Conservation (phyloP, 2,888 invertebrate genomes). For the Glyphotaelius pellucidus region DNA sequence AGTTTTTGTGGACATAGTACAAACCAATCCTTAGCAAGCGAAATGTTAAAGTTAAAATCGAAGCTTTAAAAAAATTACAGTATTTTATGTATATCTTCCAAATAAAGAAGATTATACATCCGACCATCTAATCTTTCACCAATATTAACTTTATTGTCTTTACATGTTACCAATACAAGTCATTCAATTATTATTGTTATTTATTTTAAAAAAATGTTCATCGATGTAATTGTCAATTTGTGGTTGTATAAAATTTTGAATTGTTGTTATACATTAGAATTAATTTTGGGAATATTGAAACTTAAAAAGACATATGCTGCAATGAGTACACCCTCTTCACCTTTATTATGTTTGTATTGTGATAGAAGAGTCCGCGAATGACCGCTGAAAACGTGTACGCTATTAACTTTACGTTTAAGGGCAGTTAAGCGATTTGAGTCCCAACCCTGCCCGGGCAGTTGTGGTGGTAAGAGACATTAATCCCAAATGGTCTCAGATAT, state of each 20-base stretch:
- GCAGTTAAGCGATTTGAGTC: not conserved
- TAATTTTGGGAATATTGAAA: no score
- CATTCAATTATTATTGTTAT: no score
- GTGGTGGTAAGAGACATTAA: constrained; percentile 40
- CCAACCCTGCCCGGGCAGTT: constrained; percentile 24
- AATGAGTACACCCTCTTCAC: no score
- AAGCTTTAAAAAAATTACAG: not conserved
- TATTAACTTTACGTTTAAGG: not conserved
- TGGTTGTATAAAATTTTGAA: not conserved
- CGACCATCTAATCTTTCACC: not conserved
- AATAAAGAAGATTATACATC: not conserved
- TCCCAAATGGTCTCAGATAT: constrained; percentile 35
- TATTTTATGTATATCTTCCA: not conserved
- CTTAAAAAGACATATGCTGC: not conserved
- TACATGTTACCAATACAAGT: no score
- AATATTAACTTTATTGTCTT: not conserved
- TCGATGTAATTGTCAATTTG: not conserved
- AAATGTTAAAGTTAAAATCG: not conserved
- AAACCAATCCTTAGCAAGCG: no score
- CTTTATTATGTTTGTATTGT: not conserved
- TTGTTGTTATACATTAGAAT: not conserved
- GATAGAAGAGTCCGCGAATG: not conserved
- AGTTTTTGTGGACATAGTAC: no score
- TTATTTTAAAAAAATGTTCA: no score
- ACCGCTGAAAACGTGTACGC: not conserved